Evolutionary conservation across 2,797 vertebrate genomes (phyloP).

Genomic region (Oreochromis mossambicus): DNA sequence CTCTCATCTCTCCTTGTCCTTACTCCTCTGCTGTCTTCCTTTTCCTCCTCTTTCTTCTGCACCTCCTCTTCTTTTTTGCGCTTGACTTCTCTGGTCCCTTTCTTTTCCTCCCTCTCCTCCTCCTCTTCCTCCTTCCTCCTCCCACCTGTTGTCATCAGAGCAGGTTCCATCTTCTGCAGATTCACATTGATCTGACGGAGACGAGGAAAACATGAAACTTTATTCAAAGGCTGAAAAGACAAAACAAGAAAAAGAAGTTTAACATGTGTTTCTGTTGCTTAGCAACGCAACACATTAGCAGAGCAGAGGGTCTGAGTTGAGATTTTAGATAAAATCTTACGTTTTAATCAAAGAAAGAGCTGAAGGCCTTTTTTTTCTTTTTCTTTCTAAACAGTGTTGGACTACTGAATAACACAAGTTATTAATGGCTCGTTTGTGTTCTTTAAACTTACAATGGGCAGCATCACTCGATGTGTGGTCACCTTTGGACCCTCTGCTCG

Average conservation of each 20-base stretch:
- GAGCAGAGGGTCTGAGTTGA: background rate
- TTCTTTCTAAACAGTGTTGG: background rate
- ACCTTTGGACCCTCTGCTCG: background rate
- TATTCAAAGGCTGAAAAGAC: background rate
- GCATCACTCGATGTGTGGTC: background rate
- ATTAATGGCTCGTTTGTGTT: background rate
- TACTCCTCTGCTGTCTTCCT: background rate
- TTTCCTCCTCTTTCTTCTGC: background rate
- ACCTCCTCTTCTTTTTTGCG: background rate
- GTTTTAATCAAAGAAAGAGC: background rate
- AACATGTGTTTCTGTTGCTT: background rate
- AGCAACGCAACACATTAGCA: background rate
- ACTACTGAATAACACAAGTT: fast-evolving
- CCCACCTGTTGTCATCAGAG: background rate
- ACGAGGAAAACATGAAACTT: background rate
- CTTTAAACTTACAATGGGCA: background rate
- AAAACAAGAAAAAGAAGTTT: background rate
- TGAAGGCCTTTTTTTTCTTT: background rate
- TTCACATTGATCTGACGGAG: background rate
- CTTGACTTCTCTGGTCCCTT: background rate
- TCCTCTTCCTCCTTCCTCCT: background rate
- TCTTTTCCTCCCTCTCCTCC: background rate
- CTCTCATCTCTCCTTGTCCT: background rate
- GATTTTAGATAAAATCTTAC: background rate
- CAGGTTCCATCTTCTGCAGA: background rate